Evolutionary conservation across 2,797 vertebrate genomes (phyloP), one percentile per base, ranked within the genome.

Genomic region (Arrhamphus sclerolepis): DNA sequence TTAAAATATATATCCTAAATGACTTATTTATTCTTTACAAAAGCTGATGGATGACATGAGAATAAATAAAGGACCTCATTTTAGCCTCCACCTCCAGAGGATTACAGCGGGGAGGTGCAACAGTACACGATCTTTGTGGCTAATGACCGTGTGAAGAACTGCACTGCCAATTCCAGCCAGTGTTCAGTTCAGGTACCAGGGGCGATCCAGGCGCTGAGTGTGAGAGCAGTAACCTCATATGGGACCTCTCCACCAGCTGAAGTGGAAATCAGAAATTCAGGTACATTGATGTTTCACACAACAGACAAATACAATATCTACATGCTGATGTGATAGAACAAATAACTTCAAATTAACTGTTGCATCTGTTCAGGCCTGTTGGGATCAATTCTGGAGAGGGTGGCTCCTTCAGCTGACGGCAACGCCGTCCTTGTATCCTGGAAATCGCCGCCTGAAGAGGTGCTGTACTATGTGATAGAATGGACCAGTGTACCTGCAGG

Each of bases 171-270:
- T 11, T 29, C 66, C 52, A 78, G 52, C 0, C 65, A 20, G 3
- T 91, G 87, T 81, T 39, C 26, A 0, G 6, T 91, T 8, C 61
- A 44, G 43, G 73, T 92, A 26, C 84, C 92, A 1, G 63, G 57
- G 0, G 83, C 42, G 2, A 41, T 90, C 42, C 72, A 1, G 6
- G 4, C 41, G 1, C 62, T 96, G 26, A 87, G 46, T 0, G 16
- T 96, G 77, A 89, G 83, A 0, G 92, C 89, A 2, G 85, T 92
- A 72, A 95, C 94, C 46, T 78, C 80, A 47, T 87, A 82, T 11
- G 95, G 95, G 3, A 56, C 20, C 1, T 95, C 95, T 52, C 88
- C 90, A 14, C 87, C 91, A 0, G 86, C 92, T n/a, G 21, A 26
- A 7, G 75, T 96, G 22, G 56, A 78, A 7, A 73, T 96, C 5